phyloP scores from a whole-genome alignment of 2,888 invertebrate species.

The Miltochrista miniata region DNA sequence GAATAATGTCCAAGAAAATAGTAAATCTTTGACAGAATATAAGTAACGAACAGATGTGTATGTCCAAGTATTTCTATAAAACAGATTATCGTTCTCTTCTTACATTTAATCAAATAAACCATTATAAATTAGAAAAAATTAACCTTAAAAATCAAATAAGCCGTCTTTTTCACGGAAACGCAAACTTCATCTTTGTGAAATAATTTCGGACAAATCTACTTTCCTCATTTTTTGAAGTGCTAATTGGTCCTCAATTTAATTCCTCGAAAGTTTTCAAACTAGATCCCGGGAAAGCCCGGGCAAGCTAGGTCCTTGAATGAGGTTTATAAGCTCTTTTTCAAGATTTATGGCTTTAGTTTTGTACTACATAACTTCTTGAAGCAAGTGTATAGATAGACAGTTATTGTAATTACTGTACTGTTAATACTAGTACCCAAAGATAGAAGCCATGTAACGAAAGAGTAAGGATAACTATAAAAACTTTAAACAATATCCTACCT shows the following conservation, averaged over 20 bases:
- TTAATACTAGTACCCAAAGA: too few species aligned
- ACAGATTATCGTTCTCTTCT: too few species aligned
- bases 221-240: slow-evolving; percentile 20
- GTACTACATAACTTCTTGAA: background rate
- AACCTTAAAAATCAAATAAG: slow-evolving; percentile 36
- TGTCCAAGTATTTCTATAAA: too few species aligned
- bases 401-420: too few species aligned
- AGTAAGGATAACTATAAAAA: too few species aligned
- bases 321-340: too few species aligned
- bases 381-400: too few species aligned
- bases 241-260: slow-evolving; percentile 32
- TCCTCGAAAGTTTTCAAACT: slow-evolving; percentile 27
- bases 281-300: slow-evolving; percentile 22
- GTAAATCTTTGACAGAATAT: too few species aligned
- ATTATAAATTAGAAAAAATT: background rate
- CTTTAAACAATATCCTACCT: too few species aligned
- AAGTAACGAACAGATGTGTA: too few species aligned
- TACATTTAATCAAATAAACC: background rate
- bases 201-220: slow-evolving; percentile 26
- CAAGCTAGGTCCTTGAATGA: slow-evolving; percentile 36
- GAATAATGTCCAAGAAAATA: too few species aligned
- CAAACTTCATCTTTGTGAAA: slow-evolving; percentile 21
- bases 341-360: slow-evolving; percentile 25
- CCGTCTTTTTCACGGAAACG: slow-evolving; percentile 21
- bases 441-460: too few species aligned